Percentiles rank a stretch among this genome's conserved stretches.
Conservation (phyloP, 1,140 invertebrate species). For the Potamilus streckersoni region DNA sequence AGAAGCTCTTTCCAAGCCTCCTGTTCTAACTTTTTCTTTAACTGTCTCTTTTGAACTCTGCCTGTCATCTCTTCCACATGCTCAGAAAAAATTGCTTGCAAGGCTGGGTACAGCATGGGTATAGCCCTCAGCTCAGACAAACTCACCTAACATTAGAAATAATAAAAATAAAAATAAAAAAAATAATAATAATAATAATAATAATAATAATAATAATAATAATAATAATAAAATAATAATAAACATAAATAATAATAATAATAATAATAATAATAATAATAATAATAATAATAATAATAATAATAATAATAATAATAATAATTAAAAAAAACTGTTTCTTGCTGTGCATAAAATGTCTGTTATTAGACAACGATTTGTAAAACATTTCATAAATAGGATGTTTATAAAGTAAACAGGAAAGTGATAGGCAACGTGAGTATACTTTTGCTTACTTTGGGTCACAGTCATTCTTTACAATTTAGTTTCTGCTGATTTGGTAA, state of each 20-base stretch:
- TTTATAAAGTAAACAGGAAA: too few species aligned
- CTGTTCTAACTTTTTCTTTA: too few species aligned
- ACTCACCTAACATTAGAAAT: neutral
- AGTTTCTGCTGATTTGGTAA: too few species aligned
- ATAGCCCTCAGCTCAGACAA: too few species aligned
- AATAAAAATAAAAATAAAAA: neutral
- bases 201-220: neutral
- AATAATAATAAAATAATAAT: neutral
- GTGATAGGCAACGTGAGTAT: neutral
- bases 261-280: neutral
- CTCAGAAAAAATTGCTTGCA: too few species aligned
- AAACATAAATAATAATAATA: neutral
- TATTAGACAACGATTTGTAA: conserved; percentile 2
- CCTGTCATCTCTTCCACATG: too few species aligned
- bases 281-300: neutral
- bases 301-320: neutral
- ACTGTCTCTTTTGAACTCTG: too few species aligned
- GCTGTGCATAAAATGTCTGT: neutral
- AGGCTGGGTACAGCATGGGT: too few species aligned
- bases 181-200: neutral
- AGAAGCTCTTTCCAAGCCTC: too few species aligned
- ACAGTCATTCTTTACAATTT: neutral
- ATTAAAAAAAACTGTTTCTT: too few species aligned
- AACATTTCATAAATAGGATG: neutral
- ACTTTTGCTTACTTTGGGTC: neutral